Evolutionary conservation across 2,113 vertebrate genomes (phyloP).

Genomic region (Tragelaphus scriptus): DNA sequence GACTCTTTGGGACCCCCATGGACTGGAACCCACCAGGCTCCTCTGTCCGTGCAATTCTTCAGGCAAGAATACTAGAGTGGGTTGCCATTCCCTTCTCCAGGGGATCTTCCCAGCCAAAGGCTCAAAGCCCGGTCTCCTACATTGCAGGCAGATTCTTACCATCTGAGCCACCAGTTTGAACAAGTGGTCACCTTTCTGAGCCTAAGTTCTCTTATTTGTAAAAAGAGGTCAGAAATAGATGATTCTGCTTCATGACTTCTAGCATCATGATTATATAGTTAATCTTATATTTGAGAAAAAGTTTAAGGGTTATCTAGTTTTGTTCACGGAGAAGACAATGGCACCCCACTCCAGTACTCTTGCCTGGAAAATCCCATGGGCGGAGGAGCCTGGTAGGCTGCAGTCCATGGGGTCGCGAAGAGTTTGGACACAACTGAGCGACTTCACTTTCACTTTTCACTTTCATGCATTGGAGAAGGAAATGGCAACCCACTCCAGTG

Average conservation of each 20-base stretch:
- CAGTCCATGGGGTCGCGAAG: no score
- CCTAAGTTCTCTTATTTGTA: background rate
- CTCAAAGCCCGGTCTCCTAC: background rate
- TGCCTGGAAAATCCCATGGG: no score
- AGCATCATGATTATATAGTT: background rate
- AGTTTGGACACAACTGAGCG: no score
- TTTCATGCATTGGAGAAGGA: no score
- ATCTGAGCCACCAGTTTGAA: background rate
- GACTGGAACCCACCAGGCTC: background rate
- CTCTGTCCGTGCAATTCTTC: background rate
- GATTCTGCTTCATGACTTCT: background rate
- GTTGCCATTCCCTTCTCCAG: background rate
- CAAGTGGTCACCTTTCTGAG: background rate
- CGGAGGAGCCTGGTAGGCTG: no score
- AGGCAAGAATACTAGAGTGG: background rate
- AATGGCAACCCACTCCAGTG: no score
- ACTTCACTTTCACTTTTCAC: no score
- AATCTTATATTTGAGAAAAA: background rate
- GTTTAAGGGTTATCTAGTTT: background rate
- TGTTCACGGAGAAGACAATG: no score
- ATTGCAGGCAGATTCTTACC: background rate
- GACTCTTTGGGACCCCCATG: background rate
- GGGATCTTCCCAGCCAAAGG: background rate
- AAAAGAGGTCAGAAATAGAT: background rate
- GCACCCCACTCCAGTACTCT: no score